A percentile compares a stretch with the other conserved stretches of the same genome.
phyloP scores from a whole-genome alignment of 2,113 vertebrate genomes.

The Paradisaea rubra region DNA sequence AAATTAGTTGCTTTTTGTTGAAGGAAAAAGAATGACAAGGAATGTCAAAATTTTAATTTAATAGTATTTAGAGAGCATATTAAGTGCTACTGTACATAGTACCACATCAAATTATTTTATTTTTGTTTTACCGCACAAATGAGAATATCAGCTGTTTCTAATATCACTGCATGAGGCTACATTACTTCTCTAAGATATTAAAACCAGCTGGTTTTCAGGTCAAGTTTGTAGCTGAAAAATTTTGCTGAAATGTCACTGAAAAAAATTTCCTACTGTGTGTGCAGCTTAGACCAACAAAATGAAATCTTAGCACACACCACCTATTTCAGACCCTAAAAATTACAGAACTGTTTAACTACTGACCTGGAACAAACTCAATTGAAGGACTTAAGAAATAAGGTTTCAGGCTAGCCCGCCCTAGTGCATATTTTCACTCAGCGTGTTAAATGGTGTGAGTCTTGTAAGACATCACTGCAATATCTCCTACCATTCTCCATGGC shows the following conservation, averaged over 20 bases:
- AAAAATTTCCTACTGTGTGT: background rate
- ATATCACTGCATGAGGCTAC: background rate
- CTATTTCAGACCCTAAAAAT: background rate
- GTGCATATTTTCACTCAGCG: background rate
- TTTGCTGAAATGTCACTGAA: background rate
- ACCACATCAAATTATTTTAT: background rate
- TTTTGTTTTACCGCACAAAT: background rate
- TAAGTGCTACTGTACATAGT: background rate
- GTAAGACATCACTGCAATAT: background rate
- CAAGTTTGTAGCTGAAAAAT: background rate
- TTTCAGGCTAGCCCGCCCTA: background rate
- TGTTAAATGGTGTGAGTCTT: background rate
- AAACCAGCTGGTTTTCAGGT: conserved; percentile 13
- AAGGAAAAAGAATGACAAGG: background rate
- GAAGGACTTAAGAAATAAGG: background rate
- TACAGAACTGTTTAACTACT: background rate
- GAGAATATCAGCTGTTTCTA: conserved; percentile 25
- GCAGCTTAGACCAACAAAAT: background rate
- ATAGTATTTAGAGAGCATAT: background rate
- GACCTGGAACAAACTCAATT: background rate
- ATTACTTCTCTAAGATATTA: background rate
- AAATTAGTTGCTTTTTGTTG: background rate
- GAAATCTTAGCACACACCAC: background rate
- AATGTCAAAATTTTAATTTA: background rate
- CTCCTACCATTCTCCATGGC: background rate